Base-by-base conservation (phyloP, 2,888 invertebrate species). In the Cordylochernes scorpioides region DNA sequence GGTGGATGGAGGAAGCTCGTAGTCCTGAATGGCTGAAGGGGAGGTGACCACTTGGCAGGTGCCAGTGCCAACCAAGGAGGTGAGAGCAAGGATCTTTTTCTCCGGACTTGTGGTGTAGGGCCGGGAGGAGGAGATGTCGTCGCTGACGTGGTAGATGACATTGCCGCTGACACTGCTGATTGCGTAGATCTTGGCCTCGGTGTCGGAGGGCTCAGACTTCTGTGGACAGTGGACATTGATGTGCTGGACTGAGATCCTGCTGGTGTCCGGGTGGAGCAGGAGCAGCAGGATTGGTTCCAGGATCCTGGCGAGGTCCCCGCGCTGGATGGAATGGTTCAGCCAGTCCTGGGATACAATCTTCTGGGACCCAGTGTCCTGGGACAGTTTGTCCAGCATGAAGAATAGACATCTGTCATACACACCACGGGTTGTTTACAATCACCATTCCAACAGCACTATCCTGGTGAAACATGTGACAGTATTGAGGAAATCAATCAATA, bases 141-240 rank as follows among this genome's bases (percentile, higher is more conserved):
- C 41, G 44, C 54, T 55, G 38, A 57, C 50, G 39, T 57, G 57
- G 42, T 55, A 56, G 30, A 53, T 52, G 4, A 77, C 67, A 42
- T 72, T 71, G 2, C 75, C 75, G 42, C 71, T 71, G 16, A 72
- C 70, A 25, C 68, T 72, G 45, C 74, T 74, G 24, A 77, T 71
- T 1, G 75, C 75, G 45, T 70, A 74, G 9, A 77, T 69, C 45
- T 68, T 71, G 6, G 54, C 47, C 42, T 58, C 55, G 18, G 38
- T 39, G 5, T 40, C 41, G 12, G 48, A 46, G 17, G 39, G 39
- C 8, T 21, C 13, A 13, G 28, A 17, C 13, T 22, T 18, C 15
- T 28, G 25, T 4, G 37, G 35, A 25, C 35, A 31, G 14, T 53
- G 52, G 19, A 56, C 51, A 36, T 48, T 55, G 5, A 57, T 53